These are phyloP conservation scores for Hypomecis atomaria DNA, from an alignment of 2,888 invertebrate genomes.

Conservation along the genomic window DNA sequence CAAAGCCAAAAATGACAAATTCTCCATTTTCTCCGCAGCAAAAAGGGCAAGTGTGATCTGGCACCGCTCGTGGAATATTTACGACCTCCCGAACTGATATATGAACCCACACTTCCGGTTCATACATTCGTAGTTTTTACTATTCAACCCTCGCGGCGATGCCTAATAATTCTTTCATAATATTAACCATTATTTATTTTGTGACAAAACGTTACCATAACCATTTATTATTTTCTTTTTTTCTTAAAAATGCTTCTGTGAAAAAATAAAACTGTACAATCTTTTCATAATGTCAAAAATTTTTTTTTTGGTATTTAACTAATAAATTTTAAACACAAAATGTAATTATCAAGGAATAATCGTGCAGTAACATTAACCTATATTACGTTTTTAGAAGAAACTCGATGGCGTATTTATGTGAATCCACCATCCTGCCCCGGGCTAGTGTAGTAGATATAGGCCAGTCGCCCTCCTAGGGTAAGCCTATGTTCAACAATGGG, in stretches of 20 bases:
- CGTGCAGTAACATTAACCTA: no score
- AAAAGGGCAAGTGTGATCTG: conserved; percentile 35
- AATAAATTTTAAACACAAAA: no score
- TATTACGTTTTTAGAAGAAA: no score
- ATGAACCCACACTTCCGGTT: conserved; percentile 69
- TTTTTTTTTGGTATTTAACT: no score
- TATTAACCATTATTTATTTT: conserved; percentile 29
- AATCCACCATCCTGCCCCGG: no score
- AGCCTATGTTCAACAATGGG: no score
- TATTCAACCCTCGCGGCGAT: conserved; percentile 22
- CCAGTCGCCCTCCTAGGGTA: no score
- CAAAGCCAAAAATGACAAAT: conserved; percentile 14
- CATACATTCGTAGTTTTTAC: conserved; percentile 37
- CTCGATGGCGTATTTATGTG: no score
- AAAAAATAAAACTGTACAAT: no score
- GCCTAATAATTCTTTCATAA: conserved; percentile 28
- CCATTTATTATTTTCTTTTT: neutral
- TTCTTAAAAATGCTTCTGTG: conserved; percentile 1
- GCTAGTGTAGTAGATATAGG: no score
- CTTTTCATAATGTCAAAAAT: no score
- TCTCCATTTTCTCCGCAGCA: conserved; percentile 16
- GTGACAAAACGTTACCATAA: neutral
- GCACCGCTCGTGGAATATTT: conserved; percentile 62
- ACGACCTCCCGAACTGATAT: conserved; percentile 71
- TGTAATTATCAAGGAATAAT: no score